Conservation (phyloP, 1,140 invertebrate species). For the Danaus plexippus region DNA sequence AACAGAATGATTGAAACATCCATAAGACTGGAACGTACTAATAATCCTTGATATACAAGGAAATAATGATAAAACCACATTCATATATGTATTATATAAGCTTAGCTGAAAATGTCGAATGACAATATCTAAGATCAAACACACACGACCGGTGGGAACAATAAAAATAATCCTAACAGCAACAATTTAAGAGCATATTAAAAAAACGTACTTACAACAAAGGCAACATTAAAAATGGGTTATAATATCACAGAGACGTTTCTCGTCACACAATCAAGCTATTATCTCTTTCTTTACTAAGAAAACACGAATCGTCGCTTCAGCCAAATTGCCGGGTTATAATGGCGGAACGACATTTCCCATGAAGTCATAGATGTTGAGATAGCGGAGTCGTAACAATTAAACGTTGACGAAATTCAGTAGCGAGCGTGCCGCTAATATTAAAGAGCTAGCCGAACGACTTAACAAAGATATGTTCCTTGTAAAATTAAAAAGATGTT, state of each 20-base stretch:
- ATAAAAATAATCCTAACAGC: no score
- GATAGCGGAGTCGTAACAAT: constrained; percentile 59
- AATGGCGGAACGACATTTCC: constrained; percentile 59
- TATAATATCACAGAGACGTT: constrained; percentile 30
- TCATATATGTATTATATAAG: no score
- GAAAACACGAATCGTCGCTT: constrained; percentile 45
- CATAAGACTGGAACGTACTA: no score
- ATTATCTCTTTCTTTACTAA: constrained; percentile 58
- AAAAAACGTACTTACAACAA: constrained; percentile 14
- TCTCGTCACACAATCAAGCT: constrained; percentile 34
- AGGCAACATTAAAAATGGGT: constrained; percentile 37
- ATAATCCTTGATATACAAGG: no score
- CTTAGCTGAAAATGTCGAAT: no score
- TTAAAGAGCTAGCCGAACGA: constrained; percentile 43
- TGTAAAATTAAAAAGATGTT: constrained; percentile 61
- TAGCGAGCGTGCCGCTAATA: constrained; percentile 62
- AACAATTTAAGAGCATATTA: no score
- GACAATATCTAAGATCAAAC: no score
- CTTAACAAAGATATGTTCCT: constrained; percentile 56
- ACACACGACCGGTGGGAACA: no score
- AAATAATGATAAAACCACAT: no score
- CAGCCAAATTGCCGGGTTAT: constrained; percentile 49
- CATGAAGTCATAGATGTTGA: constrained; percentile 62
- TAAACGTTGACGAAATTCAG: constrained; percentile 59
- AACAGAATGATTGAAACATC: no score